phyloP scores from a whole-genome alignment of 2,888 invertebrate species.

The Tetragonula carbonaria region DNA sequence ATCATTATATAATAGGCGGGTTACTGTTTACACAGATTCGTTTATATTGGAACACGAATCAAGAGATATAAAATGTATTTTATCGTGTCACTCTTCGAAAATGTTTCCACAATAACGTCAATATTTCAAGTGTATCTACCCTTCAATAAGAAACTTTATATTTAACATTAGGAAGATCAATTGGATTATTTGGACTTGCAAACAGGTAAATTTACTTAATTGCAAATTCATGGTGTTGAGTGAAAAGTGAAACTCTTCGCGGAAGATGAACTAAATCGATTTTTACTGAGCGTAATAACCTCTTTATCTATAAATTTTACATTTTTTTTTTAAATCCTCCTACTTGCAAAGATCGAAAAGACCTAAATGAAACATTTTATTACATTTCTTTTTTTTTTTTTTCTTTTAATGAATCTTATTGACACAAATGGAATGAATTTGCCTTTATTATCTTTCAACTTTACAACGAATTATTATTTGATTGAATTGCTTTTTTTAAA shows the following conservation, averaged over 20 bases:
- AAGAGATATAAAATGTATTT: neutral
- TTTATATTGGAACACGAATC: neutral
- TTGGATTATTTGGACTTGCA: neutral
- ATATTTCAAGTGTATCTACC: neutral
- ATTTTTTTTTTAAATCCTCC: too few relatives aligned
- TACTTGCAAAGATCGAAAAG: too few relatives aligned
- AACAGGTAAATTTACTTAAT: neutral
- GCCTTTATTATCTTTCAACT: neutral
- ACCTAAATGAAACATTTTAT: too few relatives aligned
- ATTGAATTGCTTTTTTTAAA: too few relatives aligned
- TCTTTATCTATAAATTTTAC: too few relatives aligned
- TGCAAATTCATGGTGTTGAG: neutral
- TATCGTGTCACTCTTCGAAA: neutral
- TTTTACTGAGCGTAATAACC: too few relatives aligned
- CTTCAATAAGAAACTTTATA: neutral
- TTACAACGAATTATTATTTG: neutral
- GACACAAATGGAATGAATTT: neutral
- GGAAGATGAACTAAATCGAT: too few relatives aligned
- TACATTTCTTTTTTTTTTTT: too few relatives aligned
- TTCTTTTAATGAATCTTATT: neutral
- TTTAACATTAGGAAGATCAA: neutral
- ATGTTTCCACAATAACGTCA: conserved; percentile 5
- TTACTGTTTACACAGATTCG: conserved; percentile 38
- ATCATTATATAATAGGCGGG: conserved; percentile 34
- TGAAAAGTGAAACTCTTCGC: neutral